A percentile compares a stretch with the other conserved stretches of the same genome.
phyloP scores from a whole-genome alignment of 1,140 invertebrate genomes.

The Phenacoccus solenopsis region DNA sequence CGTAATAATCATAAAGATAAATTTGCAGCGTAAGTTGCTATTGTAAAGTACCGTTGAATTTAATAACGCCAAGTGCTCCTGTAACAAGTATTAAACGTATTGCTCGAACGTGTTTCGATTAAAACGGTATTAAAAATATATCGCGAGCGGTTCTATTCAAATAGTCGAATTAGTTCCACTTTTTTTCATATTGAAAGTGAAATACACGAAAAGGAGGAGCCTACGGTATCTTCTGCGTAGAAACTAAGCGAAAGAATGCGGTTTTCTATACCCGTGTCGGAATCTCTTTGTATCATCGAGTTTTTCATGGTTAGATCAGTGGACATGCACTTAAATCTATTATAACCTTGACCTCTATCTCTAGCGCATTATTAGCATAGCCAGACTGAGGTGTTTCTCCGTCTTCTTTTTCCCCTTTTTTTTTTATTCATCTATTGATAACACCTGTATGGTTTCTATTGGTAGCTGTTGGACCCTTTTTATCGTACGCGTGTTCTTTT shows the following conservation, averaged over 20 bases:
- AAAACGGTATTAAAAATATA: slow-evolving; percentile 3
- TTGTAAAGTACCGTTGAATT: neutral
- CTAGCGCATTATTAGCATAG: neutral
- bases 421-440: neutral
- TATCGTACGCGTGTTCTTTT: too few relatives aligned
- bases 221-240: neutral
- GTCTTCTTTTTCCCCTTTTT: neutral
- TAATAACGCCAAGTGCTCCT: neutral
- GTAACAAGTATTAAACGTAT: neutral
- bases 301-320: neutral
- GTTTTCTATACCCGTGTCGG: neutral
- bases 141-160: neutral
- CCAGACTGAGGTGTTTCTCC: neutral
- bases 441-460: neutral
- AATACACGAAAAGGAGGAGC: neutral
- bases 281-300: neutral
- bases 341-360: neutral
- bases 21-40: neutral
- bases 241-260: slow-evolving; percentile 1
- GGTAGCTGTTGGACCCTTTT: too few relatives aligned
- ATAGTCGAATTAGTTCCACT: neutral
- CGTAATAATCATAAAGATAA: neutral
- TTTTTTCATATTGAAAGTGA: slow-evolving; percentile 3
- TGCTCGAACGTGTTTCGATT: neutral
- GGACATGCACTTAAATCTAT: neutral